A percentile compares a stretch with the other conserved stretches of the same genome.
phyloP scores from a whole-genome alignment of 2,797 vertebrate species.

The Sebastes taczanowskii region DNA sequence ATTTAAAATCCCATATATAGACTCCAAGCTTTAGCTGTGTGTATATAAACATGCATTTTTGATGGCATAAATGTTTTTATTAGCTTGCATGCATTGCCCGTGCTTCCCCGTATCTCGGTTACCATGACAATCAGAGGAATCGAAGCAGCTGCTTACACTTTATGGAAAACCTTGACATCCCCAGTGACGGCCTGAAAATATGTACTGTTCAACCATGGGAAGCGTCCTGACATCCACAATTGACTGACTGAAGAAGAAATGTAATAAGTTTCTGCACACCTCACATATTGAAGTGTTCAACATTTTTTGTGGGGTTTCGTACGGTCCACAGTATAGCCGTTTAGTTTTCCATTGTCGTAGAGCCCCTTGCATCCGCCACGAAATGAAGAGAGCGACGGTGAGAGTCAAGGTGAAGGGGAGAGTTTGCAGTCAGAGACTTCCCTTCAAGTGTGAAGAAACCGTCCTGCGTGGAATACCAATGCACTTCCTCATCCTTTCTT shows the following conservation, averaged over 20 bases:
- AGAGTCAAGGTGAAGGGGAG: constrained; percentile 57
- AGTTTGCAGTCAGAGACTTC: constrained; percentile 59
- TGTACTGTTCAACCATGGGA: constrained; percentile 19
- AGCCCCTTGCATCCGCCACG: background rate
- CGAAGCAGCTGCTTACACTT: background rate
- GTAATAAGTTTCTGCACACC: background rate
- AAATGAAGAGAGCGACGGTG: constrained; percentile 16
- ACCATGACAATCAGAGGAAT: constrained; percentile 45
- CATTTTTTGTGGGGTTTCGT: background rate
- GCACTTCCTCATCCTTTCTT: constrained; percentile 58
- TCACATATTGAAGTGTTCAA: background rate
- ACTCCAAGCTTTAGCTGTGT: background rate
- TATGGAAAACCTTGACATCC: constrained; percentile 50
- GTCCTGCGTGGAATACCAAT: constrained; percentile 73
- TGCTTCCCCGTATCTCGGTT: constrained; percentile 39
- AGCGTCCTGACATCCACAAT: constrained; percentile 17
- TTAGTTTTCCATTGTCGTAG: constrained; percentile 17
- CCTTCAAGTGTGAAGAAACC: constrained; percentile 75
- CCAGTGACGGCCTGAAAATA: constrained; percentile 44
- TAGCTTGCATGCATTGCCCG: background rate
- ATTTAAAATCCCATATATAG: background rate
- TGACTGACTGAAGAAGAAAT: constrained; percentile 7
- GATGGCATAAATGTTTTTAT: background rate
- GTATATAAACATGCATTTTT: constrained; percentile 13
- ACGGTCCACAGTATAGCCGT: background rate